A percentile compares a stretch with the other conserved stretches of the same genome.
Conservation (phyloP, 2,113 vertebrate genomes). For the Apus apus region DNA sequence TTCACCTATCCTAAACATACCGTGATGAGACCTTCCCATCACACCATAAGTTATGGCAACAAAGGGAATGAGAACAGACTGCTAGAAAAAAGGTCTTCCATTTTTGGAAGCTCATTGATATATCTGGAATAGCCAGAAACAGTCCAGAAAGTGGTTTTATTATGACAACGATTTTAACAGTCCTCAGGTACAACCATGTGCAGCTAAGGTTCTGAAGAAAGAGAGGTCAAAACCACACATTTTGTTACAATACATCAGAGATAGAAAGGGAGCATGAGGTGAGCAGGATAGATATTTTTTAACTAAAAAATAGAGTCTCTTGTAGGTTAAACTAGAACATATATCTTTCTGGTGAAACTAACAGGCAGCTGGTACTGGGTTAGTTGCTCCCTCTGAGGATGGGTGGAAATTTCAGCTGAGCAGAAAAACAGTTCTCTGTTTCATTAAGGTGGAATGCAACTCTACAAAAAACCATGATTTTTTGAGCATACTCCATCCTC, state of each 20-base stretch:
- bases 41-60: not conserved
- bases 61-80: not conserved
- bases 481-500: not conserved
- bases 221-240: rapidly evolving
- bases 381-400: not conserved
- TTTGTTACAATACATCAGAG: not conserved
- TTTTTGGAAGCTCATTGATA: not conserved
- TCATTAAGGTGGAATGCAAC: not conserved
- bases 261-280: not conserved
- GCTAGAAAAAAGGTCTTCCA: not conserved
- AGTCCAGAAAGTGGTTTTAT: not conserved
- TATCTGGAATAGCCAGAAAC: not conserved
- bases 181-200: not conserved
- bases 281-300: not conserved
- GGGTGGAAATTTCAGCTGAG: not conserved
- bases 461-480: not conserved
- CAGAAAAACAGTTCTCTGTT: not conserved
- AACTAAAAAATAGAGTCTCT: not conserved
- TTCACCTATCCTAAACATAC: not conserved
- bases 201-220: not conserved
- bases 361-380: not conserved
- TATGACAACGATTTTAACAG: not conserved
- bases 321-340: not conserved
- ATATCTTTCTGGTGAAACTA: not conserved
- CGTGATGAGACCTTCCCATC: rapidly evolving